Evolutionary conservation across 2,888 invertebrate genomes (phyloP).

Genomic region (Dasysyrphus albostriatus): DNA sequence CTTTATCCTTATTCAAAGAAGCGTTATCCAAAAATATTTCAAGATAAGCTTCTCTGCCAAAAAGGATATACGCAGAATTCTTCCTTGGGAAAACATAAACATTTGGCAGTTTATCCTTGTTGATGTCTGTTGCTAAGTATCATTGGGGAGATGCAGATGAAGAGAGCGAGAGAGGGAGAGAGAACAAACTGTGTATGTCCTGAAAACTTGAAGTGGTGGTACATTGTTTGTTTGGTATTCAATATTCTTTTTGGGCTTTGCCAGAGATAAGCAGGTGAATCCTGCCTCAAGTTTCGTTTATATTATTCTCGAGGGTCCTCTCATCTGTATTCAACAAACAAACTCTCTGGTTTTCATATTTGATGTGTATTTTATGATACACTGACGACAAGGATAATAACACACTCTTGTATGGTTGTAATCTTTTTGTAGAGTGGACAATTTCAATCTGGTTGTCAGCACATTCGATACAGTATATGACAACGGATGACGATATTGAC

Average conservation of each 20-base stretch:
- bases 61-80: slow-evolving; percentile 19
- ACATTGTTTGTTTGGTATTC: slow-evolving; percentile 19
- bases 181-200: not conserved
- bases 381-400: slow-evolving; percentile 22
- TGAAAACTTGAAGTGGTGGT: slow-evolving; percentile 3
- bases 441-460: slow-evolving; percentile 31
- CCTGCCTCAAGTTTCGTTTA: slow-evolving; percentile 33
- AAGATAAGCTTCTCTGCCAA: slow-evolving; percentile 14
- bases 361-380: slow-evolving; percentile 31
- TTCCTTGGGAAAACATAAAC: slow-evolving; percentile 9
- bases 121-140: slow-evolving; percentile 31
- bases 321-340: slow-evolving; percentile 32
- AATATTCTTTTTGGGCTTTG: slow-evolving; percentile 38
- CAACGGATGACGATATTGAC: not conserved
- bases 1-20: slow-evolving; percentile 26
- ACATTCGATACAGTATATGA: not conserved
- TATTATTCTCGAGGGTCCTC: slow-evolving; percentile 23
- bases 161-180: not conserved
- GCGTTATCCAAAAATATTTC: slow-evolving; percentile 19
- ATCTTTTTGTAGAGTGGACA: slow-evolving; percentile 26
- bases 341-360: not conserved
- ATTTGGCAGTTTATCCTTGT: slow-evolving; percentile 29
- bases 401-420: slow-evolving; percentile 20
- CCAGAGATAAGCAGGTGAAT: slow-evolving; percentile 59
- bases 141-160: not conserved